A percentile compares a stretch with the other conserved stretches of the same genome.
phyloP scores from a whole-genome alignment of 2,113 vertebrate genomes.

The Athene cunicularia region DNA sequence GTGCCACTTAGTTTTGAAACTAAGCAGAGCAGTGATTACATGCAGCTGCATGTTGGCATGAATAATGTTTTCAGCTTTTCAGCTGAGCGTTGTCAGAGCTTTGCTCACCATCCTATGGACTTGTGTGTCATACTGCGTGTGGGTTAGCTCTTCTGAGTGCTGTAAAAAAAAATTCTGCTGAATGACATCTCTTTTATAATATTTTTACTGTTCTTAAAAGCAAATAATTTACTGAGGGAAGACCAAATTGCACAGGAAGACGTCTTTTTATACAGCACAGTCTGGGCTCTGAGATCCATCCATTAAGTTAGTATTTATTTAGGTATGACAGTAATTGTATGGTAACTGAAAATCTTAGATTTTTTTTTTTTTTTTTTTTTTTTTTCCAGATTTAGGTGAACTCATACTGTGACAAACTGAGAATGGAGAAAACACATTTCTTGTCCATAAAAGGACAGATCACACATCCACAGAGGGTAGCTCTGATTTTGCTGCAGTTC shows the following conservation, averaged over 20 bases:
- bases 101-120: background rate
- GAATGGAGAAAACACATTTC: constrained; percentile 72
- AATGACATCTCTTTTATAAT: constrained; percentile 11
- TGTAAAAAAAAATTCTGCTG: background rate
- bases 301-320: constrained; percentile 19
- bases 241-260: background rate
- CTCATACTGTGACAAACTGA: constrained; percentile 63
- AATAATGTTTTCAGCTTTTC: background rate
- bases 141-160: background rate
- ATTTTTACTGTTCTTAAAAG: background rate
- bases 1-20: constrained; percentile 50
- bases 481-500: constrained; percentile 44
- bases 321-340: constrained; percentile 16
- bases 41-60: constrained; percentile 42
- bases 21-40: constrained; percentile 26
- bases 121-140: background rate
- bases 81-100: background rate
- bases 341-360: background rate
- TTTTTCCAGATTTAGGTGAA: constrained; percentile 49
- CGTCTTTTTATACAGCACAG: background rate
- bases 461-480: constrained; percentile 51
- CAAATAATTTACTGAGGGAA: background rate
- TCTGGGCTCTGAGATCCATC: background rate
- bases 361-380: background rate
- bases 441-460: constrained; percentile 71